phyloP scores from a whole-genome alignment of 2,888 invertebrate genomes.

The Galerucella nymphaeae region DNA sequence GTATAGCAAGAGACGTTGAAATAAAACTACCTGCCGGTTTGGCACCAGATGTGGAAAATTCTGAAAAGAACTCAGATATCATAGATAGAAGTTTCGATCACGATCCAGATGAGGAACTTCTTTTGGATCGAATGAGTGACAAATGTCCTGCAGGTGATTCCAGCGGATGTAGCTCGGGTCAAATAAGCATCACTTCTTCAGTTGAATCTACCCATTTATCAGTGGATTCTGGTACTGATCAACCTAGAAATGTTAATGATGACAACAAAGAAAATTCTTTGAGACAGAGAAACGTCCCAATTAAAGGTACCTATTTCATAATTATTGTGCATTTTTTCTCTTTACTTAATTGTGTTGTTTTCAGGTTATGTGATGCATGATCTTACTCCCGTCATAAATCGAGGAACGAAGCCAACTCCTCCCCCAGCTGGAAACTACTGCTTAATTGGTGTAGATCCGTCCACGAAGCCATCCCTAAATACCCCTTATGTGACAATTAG shows the following conservation, averaged over 20 bases:
- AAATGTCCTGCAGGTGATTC: conserved; percentile 63
- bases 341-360: neutral
- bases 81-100: conserved; percentile 46
- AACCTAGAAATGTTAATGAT: conserved; percentile 49
- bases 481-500: conserved; percentile 50
- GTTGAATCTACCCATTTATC: conserved; percentile 68
- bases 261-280: conserved; percentile 53
- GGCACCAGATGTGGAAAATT: conserved; percentile 56
- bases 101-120: conserved; percentile 57
- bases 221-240: conserved; percentile 66
- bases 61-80: conserved; percentile 55
- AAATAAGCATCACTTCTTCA: conserved; percentile 69
- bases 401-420: conserved; percentile 33
- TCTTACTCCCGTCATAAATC: conserved; percentile 33
- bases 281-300: conserved; percentile 53
- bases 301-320: conserved; percentile 41
- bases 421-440: conserved; percentile 53
- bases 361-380: conserved; percentile 42
- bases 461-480: conserved; percentile 43
- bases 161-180: conserved; percentile 70
- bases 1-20: conserved; percentile 75
- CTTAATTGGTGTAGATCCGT: conserved; percentile 54
- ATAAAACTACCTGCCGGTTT: conserved; percentile 76
- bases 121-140: conserved; percentile 53
- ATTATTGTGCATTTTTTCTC: conserved; percentile 1